Conservation (phyloP, 1,140 invertebrate species). For the Mylabris phalerata region DNA sequence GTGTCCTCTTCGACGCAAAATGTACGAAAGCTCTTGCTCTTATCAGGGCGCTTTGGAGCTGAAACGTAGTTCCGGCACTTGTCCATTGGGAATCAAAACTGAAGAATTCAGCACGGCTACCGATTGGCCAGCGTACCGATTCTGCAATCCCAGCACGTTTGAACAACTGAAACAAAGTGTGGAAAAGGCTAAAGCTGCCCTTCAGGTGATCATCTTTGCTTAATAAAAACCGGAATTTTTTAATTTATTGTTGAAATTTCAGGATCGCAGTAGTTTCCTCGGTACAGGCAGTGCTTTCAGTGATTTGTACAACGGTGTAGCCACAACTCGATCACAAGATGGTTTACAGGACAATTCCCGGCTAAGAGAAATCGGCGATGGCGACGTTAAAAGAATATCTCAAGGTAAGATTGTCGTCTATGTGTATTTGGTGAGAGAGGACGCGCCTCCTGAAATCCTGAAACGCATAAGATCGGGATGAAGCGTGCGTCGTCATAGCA, state of each 20-base stretch:
- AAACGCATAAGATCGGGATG: slow-evolving; percentile 21
- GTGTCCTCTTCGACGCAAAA: slow-evolving; percentile 43
- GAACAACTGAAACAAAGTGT: slow-evolving; percentile 83
- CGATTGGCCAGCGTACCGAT: slow-evolving; percentile 66
- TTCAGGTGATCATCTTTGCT: slow-evolving; percentile 46
- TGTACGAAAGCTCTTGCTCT: slow-evolving; percentile 87
- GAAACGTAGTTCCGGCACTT: slow-evolving; percentile 57
- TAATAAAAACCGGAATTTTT: background rate
- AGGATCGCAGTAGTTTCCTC: slow-evolving; percentile 42
- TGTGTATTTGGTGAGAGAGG: background rate
- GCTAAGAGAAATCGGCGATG: slow-evolving; percentile 25
- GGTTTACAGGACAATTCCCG: slow-evolving; percentile 29
- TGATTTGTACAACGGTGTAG: slow-evolving; percentile 49
- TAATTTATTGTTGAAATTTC: slow-evolving; percentile 12
- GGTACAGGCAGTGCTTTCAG: slow-evolving; percentile 51
- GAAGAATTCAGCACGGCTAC: slow-evolving; percentile 52
- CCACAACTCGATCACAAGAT: slow-evolving; percentile 35
- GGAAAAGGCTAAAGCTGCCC: slow-evolving; percentile 78
- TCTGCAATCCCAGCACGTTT: slow-evolving; percentile 70
- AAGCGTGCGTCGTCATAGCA: slow-evolving; percentile 24
- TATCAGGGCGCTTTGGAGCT: slow-evolving; percentile 76
- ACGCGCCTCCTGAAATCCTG: slow-evolving; percentile 11
- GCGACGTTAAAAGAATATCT: slow-evolving; percentile 32
- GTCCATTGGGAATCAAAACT: slow-evolving; percentile 47
- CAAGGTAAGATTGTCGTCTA: slow-evolving; percentile 7